A percentile compares a stretch with the other conserved stretches of the same genome.
Evolutionary conservation across 2,113 vertebrate genomes (phyloP).

Genomic region (Pseudorhombus dupliciocellatus): DNA sequence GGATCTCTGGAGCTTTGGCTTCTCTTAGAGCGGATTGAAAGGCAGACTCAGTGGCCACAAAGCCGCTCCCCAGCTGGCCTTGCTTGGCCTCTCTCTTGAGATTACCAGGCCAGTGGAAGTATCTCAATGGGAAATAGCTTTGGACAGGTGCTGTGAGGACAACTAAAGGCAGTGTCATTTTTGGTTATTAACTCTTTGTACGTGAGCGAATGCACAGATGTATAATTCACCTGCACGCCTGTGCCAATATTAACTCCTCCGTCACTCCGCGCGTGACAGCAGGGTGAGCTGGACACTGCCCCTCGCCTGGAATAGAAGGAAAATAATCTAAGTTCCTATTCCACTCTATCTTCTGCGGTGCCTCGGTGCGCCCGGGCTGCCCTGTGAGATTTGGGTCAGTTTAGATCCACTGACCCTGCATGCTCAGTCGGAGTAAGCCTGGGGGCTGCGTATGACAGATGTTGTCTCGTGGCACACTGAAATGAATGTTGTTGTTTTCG

Average conservation of each 20-base stretch:
- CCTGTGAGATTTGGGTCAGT: constrained; percentile 75
- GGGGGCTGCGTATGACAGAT: constrained; percentile 70
- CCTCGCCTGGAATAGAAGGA: constrained; percentile 50
- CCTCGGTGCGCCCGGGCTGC: constrained; percentile 32
- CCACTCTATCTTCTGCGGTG: constrained; percentile 28
- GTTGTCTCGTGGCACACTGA: constrained; percentile 47
- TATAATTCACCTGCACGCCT: constrained; percentile 20
- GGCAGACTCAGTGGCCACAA: constrained; percentile 45
- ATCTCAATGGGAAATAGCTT: constrained; percentile 52
- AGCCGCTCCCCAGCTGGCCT: constrained; percentile 48
- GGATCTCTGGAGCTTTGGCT: constrained; percentile 62
- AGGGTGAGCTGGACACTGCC: constrained; percentile 28
- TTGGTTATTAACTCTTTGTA: background rate
- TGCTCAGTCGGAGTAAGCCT: constrained; percentile 60
- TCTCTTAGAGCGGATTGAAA: constrained; percentile 64
- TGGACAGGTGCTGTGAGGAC: constrained; percentile 1
- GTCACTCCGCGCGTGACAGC: constrained; percentile 47
- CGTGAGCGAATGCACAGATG: background rate
- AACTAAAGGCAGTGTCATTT: background rate
- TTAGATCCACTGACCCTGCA: constrained; percentile 73
- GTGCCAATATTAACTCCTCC: constrained; percentile 27
- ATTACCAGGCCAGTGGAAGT: constrained; percentile 53
- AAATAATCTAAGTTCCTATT: constrained; percentile 56
- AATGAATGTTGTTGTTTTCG: constrained; percentile 22
- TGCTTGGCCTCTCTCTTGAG: constrained; percentile 37